Evolutionary conservation across 2,113 vertebrate species (phyloP).

Genomic region (Sinocyclocheilus rhinocerous): DNA sequence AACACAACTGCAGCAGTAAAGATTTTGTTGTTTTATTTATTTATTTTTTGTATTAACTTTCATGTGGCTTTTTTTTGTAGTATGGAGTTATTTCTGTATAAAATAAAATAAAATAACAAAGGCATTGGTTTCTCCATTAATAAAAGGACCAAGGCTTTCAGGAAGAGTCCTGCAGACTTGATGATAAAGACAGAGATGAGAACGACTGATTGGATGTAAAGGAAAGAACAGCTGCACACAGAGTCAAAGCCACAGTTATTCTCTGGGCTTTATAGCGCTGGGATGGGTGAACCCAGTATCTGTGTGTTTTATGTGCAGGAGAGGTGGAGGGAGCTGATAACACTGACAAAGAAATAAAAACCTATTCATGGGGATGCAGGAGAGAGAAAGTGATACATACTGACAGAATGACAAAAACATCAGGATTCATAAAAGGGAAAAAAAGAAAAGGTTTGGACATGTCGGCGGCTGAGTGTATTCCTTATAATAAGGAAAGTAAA

Average conservation of each 20-base stretch:
- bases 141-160: neutral
- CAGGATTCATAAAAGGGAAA: neutral
- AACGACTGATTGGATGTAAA: conserved; percentile 18
- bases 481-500: neutral
- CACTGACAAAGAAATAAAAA: neutral
- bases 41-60: neutral
- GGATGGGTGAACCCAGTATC: neutral
- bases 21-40: neutral
- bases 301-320: neutral
- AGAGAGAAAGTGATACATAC: neutral
- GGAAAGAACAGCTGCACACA: neutral
- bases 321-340: neutral
- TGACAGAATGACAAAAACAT: neutral
- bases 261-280: conserved; percentile 13
- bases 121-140: neutral
- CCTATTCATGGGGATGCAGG: neutral
- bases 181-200: conserved; percentile 8
- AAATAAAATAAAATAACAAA: neutral
- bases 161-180: neutral
- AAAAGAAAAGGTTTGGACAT: neutral
- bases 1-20: neutral
- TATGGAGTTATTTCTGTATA: neutral
- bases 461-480: no score
- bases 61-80: neutral
- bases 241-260: neutral